Conservation (phyloP, 2,888 invertebrate species). For the Amblyjoppa proteus region DNA sequence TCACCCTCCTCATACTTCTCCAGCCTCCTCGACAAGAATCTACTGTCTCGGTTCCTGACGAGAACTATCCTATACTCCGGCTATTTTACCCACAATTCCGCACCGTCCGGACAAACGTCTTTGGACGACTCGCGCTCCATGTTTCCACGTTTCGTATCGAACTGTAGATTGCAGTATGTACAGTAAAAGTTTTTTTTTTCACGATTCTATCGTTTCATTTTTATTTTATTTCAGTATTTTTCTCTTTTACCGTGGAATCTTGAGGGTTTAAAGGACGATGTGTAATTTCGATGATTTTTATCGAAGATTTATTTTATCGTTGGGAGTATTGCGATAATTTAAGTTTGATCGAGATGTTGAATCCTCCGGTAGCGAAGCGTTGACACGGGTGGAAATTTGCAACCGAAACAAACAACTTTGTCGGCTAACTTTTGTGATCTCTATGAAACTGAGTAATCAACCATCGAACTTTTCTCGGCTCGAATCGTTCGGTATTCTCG, state of each 20-base stretch:
- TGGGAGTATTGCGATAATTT: neutral
- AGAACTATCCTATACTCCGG: conserved; percentile 56
- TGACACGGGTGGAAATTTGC: neutral
- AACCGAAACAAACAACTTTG: neutral
- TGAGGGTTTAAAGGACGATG: too few species aligned
- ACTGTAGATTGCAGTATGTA: neutral
- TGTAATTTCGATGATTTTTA: too few species aligned
- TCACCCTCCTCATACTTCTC: conserved; percentile 17
- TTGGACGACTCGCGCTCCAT: conserved; percentile 65
- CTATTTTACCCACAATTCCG: conserved; percentile 69
- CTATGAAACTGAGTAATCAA: neutral
- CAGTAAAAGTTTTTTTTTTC: neutral
- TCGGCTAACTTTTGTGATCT: too few species aligned
- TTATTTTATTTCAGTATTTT: conserved; percentile 62
- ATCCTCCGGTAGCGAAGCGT: neutral
- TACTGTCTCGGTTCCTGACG: neutral
- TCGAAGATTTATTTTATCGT: too few species aligned
- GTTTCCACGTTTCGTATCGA: neutral
- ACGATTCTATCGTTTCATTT: neutral
- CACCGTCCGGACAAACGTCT: conserved; percentile 18
- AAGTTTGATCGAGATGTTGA: neutral
- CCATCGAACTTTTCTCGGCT: neutral
- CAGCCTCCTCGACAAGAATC: conserved; percentile 13
- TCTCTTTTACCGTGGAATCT: conserved; percentile 9
- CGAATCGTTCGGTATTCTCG: neutral